A percentile compares a stretch with the other conserved stretches of the same genome.
Evolutionary conservation across 1,140 invertebrate genomes (phyloP).

Genomic region (Aleiodes sp.): DNA sequence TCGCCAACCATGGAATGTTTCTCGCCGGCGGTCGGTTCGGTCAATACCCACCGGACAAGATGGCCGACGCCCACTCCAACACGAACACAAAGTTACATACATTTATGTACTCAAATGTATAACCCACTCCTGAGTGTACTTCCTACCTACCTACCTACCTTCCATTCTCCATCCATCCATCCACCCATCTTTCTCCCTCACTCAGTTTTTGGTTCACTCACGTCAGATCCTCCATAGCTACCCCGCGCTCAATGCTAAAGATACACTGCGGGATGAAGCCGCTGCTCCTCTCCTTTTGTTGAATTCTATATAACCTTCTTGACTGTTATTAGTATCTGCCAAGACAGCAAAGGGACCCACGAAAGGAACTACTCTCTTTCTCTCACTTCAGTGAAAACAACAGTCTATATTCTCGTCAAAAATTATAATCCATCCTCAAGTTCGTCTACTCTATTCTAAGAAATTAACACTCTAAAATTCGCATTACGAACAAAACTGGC

Average conservation of each 20-base stretch:
- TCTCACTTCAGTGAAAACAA: no score
- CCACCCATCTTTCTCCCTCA: not conserved
- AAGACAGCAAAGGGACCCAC: conserved; percentile 40
- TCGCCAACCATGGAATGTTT: conserved; percentile 32
- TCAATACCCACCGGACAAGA: conserved; percentile 69
- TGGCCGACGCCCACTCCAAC: conserved; percentile 67
- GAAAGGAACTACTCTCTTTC: conserved; percentile 25
- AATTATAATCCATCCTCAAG: no score
- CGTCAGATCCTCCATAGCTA: not conserved
- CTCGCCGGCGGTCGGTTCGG: conserved; percentile 63
- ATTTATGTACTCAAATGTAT: conserved; percentile 68
- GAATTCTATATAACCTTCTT: conserved; percentile 49
- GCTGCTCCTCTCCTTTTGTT: not conserved
- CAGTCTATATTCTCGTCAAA: no score
- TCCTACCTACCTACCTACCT: conserved; percentile 4
- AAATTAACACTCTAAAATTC: no score
- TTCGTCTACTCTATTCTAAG: no score
- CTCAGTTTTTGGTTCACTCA: not conserved
- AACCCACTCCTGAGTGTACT: conserved; percentile 52
- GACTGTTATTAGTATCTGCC: conserved; percentile 58
- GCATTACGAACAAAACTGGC: no score
- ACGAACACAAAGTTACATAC: conserved; percentile 67
- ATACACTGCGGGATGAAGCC: not conserved
- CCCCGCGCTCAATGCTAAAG: not conserved
- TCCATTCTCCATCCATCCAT: not conserved